These are phyloP conservation scores for Montipora capricornis DNA, from an alignment of 64 coral and sea anemone genomes.

Conservation along the genomic window DNA sequence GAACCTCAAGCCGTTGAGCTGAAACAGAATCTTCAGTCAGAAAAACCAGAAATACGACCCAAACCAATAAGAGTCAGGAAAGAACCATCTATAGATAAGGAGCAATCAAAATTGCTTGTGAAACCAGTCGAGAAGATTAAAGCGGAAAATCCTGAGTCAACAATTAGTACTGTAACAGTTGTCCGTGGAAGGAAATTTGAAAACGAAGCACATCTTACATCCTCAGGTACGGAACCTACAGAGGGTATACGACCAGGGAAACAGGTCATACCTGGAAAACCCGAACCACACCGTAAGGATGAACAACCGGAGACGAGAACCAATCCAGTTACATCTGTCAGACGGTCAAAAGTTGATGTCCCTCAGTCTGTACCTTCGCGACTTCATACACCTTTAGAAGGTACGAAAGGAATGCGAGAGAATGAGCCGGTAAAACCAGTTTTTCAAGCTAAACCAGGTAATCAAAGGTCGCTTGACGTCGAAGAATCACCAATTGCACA, in stretches of 20 bases:
- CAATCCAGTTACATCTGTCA: not conserved
- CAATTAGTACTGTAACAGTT: not conserved
- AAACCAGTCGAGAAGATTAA: not conserved
- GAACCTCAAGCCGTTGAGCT: not conserved
- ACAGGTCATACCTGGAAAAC: not conserved
- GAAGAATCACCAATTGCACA: not conserved
- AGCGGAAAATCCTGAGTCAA: not conserved
- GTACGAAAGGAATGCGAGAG: not conserved
- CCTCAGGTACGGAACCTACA: not conserved
- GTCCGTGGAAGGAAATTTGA: not conserved
- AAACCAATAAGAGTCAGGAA: constrained; percentile 6
- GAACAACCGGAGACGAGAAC: not conserved
- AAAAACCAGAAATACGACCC: constrained; percentile 19
- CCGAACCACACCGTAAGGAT: not conserved
- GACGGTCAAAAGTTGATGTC: not conserved
- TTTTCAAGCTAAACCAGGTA: not conserved
- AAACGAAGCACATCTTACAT: not conserved
- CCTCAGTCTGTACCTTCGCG: not conserved
- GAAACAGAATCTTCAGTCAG: not conserved
- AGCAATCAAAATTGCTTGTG: not conserved
- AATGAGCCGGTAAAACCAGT: not conserved
- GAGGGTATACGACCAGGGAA: not conserved
- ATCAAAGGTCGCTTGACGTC: not conserved
- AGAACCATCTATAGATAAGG: not conserved
- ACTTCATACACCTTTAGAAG: not conserved